Evolutionary conservation across 2,113 vertebrate genomes (phyloP).

Genomic region (Globicephala melas): DNA sequence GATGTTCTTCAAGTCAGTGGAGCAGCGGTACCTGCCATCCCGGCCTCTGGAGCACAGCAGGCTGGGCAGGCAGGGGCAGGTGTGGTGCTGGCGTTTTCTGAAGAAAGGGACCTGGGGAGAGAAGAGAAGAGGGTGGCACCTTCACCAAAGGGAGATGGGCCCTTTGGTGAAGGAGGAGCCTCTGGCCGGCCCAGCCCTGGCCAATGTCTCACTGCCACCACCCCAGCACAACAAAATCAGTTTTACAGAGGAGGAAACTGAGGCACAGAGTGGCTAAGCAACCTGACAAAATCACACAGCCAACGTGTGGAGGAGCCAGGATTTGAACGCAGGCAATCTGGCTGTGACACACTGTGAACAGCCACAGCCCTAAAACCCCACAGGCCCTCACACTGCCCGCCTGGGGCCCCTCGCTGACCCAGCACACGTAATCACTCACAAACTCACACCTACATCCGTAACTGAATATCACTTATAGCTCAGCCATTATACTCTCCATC

Average conservation of each 20-base stretch:
- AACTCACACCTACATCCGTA: rapidly evolving
- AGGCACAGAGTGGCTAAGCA: neutral
- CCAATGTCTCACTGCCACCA: neutral
- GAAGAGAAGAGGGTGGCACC: neutral
- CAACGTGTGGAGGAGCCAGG: neutral
- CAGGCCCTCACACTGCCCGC: neutral
- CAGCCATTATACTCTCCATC: rapidly evolving
- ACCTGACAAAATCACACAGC: neutral
- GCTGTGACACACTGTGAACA: rapidly evolving
- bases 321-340: neutral
- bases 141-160: neutral
- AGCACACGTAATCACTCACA: rapidly evolving
- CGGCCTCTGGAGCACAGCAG: slow-evolving; percentile 84
- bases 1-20: slow-evolving; percentile 87
- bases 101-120: slow-evolving; percentile 87
- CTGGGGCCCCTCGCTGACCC: rapidly evolving
- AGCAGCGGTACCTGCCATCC: slow-evolving; percentile 88
- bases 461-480: neutral
- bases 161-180: neutral
- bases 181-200: neutral
- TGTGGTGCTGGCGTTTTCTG: slow-evolving; percentile 89
- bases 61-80: slow-evolving; percentile 90
- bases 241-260: neutral
- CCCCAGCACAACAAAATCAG: too few relatives aligned
- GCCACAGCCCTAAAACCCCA: neutral